Base-by-base conservation (phyloP, 2,888 invertebrate genomes). In the Lomographa bimaculata region DNA sequence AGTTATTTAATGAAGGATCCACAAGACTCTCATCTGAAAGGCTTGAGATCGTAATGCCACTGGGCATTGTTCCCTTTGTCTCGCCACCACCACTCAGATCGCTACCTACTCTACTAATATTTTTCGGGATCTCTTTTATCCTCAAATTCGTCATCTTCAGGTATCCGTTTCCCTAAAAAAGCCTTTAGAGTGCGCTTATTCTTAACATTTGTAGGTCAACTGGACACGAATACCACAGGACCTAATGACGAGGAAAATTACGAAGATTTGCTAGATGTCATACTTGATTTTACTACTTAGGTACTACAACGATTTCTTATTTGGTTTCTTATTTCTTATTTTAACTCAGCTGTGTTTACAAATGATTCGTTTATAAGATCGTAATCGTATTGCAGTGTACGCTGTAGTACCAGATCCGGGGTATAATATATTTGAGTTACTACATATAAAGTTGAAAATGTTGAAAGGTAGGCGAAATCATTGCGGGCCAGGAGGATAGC, bases 401-500 rank as follows among this genome's bases (percentile, higher is more conserved):
- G 14, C 23, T n/a, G 24, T 41, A 41, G 25, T 35, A 35, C 28
- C 19, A 7, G 20, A 29, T 28, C 23, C 17, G 14, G 36, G 29
- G 30, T 39, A 37, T 46, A 47, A 33, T 39, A 37, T 46, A 47
- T 27, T 30, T 38, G 24, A 27, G 38, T 43, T 35, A 27, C 12
- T 42, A 45, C 45, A 62, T 60, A 63, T 64, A 69, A 72, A 74
- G 78, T 79, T 77, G 65, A 71, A 78, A 79, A 65, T 68, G 64
- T 55, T 71, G 64, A 67, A 69, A 73, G 72, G 76, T 77, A 75
- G 71, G 67, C 75, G 82, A 82, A 86, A 86, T 87, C 85, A 85
- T 87, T 89, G 86, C 81, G 71, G 63, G 65, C 52, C 38, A 51
- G 57, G 47, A 54, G 30, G 25, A 40, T 18, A 35, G 17, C 20